These are phyloP conservation scores for Speoplatyrhinus poulsoni DNA, from an alignment of 2,113 vertebrate genomes.

Conservation along the genomic window DNA sequence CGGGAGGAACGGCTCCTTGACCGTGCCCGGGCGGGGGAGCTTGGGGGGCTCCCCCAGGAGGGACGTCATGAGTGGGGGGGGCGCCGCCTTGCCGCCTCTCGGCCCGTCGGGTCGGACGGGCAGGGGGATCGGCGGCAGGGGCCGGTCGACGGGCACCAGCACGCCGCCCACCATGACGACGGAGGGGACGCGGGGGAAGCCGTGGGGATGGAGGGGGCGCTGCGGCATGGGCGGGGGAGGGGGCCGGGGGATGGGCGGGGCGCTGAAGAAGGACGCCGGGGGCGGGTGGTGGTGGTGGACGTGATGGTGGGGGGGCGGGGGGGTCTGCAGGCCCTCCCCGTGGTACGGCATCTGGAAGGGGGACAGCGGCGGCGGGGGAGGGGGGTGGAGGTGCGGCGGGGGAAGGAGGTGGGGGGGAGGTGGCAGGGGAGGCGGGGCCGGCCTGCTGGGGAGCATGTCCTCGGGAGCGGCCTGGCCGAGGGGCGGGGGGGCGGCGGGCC, in stretches of 20 bases:
- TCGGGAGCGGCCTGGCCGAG: conserved; percentile 52
- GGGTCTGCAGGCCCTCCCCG: conserved; percentile 55
- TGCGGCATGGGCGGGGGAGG: conserved; percentile 65
- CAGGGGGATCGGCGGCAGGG: conserved; percentile 52
- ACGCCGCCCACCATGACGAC: conserved; percentile 78
- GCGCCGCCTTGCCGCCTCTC: conserved; percentile 48
- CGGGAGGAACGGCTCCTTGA: conserved; percentile 83
- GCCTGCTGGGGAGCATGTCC: conserved; percentile 52
- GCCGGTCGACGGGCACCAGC: conserved; percentile 69
- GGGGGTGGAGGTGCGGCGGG: conserved; percentile 63
- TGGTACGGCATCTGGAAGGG: conserved; percentile 69
- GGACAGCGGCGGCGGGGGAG: conserved; percentile 60
- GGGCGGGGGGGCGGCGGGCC: conserved; percentile 62
- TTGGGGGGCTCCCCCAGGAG: conserved; percentile 70
- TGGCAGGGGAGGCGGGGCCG: conserved; percentile 49
- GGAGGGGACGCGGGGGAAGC: conserved; percentile 50
- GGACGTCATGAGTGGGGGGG: conserved; percentile 64
- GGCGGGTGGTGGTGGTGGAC: conserved; percentile 60
- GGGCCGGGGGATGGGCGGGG: conserved; percentile 58
- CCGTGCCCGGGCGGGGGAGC: conserved; percentile 79
- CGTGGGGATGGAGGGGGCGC: conserved; percentile 48
- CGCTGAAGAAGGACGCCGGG: conserved; percentile 56
- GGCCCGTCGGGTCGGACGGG: conserved; percentile 51
- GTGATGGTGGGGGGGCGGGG: conserved; percentile 57
- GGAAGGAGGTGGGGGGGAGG: conserved; percentile 65